phyloP scores from a whole-genome alignment of 2,888 invertebrate genomes.

The Tortrix viridana region DNA sequence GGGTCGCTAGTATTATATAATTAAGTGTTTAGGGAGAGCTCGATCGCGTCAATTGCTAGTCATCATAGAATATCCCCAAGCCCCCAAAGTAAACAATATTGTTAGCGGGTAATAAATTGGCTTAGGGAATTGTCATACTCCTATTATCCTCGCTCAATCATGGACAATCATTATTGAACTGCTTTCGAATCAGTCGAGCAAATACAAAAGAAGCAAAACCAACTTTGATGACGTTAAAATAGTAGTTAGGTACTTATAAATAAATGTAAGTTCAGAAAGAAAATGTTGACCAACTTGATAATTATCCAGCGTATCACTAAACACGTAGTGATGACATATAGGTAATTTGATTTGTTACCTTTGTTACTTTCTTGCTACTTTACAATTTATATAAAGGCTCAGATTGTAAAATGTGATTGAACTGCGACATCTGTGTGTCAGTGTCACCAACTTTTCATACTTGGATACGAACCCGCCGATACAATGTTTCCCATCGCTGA shows the following conservation, averaged over 20 bases:
- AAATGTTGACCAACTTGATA: neutral
- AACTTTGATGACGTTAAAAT: neutral
- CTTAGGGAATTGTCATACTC: conserved; percentile 35
- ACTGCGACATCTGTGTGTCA: conserved; percentile 55
- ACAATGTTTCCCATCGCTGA: conserved; percentile 77
- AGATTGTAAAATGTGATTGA: conserved; percentile 22
- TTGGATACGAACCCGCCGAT: conserved; percentile 26
- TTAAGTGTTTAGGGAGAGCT: conserved; percentile 7
- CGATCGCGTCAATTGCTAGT: conserved; percentile 16
- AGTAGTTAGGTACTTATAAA: neutral
- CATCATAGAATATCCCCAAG: conserved; percentile 25
- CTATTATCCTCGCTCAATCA: conserved; percentile 33
- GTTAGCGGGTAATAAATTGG: conserved; percentile 36
- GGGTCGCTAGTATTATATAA: neutral
- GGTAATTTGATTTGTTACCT: too few species aligned
- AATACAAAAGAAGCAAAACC: neutral
- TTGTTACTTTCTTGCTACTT: conserved; percentile 27
- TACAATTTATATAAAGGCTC: neutral
- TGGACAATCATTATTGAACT: conserved; percentile 20
- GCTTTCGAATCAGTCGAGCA: conserved; percentile 10
- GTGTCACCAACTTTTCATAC: conserved; percentile 42
- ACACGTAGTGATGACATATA: neutral
- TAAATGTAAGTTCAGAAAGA: neutral
- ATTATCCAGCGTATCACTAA: neutral
- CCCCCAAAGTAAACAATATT: conserved; percentile 32